Conservation (phyloP, 2,797 vertebrate species). For the Eleutherodactylus coqui region DNA sequence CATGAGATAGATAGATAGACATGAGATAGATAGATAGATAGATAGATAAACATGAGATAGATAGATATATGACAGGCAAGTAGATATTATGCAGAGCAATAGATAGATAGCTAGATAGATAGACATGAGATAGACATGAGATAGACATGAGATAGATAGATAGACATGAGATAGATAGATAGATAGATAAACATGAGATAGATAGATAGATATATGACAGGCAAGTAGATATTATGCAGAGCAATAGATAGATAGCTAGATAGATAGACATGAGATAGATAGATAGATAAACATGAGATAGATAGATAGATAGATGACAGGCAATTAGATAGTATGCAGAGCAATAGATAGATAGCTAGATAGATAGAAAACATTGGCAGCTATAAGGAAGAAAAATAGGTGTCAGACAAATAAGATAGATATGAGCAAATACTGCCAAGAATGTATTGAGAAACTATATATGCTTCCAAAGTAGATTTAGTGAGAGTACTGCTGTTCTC, state of each 20-base stretch:
- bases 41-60: not conserved
- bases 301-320: not conserved
- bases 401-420: too few species aligned
- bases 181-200: too few species aligned
- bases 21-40: not conserved
- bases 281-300: too few species aligned
- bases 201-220: not conserved
- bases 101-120: not conserved
- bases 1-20: too few species aligned
- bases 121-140: too few species aligned
- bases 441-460: too few species aligned
- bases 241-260: not conserved
- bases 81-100: too few species aligned
- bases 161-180: not conserved
- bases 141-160: too few species aligned
- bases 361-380: not conserved
- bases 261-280: not conserved
- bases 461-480: not conserved
- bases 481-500: not conserved
- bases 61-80: not conserved
- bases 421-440: too few species aligned
- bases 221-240: too few species aligned
- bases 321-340: too few species aligned
- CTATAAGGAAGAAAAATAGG: not conserved
- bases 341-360: not conserved